A percentile compares a stretch with the other conserved stretches of the same genome.
Conservation (phyloP, 2,797 vertebrate genomes). For the Danio choprae region DNA sequence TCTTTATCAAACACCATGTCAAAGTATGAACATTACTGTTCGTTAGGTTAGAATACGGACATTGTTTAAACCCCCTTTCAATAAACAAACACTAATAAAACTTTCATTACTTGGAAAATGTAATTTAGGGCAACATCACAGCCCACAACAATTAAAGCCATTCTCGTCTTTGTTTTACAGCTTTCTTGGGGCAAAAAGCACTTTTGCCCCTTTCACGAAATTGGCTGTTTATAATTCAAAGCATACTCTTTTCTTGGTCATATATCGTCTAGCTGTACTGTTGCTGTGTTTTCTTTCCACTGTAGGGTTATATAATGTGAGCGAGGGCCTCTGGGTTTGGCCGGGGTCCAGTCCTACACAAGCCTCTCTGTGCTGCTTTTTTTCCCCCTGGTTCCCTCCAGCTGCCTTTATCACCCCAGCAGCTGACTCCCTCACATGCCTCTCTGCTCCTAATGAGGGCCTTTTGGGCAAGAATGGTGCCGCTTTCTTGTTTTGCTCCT, state of each 20-base stretch:
- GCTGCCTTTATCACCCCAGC: conserved; percentile 60
- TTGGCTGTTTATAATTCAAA: conserved; percentile 64
- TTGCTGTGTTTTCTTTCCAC: conserved; percentile 57
- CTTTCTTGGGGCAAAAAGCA: conserved; percentile 42
- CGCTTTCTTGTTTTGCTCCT: conserved; percentile 42
- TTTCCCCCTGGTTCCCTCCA: conserved; percentile 46
- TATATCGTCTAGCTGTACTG: conserved; percentile 48
- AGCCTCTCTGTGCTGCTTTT: conserved; percentile 61
- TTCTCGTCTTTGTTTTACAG: conserved; percentile 47
- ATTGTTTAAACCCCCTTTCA: conserved; percentile 15
- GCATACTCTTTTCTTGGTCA: conserved; percentile 52
- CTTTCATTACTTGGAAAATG: conserved; percentile 20
- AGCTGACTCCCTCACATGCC: conserved; percentile 58
- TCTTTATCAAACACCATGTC: background rate
- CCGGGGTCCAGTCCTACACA: conserved; percentile 61
- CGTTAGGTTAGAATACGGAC: conserved; percentile 9
- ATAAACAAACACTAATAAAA: conserved; percentile 7
- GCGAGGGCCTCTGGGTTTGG: conserved; percentile 58
- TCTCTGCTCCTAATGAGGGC: conserved; percentile 56
- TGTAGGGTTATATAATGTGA: conserved; percentile 65
- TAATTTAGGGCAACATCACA: conserved; percentile 13
- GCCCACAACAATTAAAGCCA: conserved; percentile 25
- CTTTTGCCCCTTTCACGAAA: conserved; percentile 50
- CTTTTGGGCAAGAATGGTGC: conserved; percentile 55
- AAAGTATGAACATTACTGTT: background rate